These are phyloP conservation scores for Orcinus orca DNA, from an alignment of 2,113 vertebrate genomes.

Conservation along the genomic window DNA sequence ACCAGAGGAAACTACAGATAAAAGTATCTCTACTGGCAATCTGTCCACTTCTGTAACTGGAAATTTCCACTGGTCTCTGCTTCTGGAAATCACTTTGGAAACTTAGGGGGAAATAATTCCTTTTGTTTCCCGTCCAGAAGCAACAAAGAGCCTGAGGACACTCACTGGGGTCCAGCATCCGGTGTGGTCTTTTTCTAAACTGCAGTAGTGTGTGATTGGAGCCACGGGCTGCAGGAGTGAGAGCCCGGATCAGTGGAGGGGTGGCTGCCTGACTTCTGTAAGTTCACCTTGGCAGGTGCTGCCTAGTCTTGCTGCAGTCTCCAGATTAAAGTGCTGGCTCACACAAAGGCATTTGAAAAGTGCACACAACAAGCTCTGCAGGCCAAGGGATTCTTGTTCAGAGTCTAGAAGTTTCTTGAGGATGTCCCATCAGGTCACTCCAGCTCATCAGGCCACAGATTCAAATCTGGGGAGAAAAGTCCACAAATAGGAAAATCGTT, in stretches of 20 bases:
- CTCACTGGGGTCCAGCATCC: not conserved
- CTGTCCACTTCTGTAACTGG: not conserved
- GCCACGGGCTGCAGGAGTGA: not conserved
- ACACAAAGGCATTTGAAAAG: conserved; percentile 51
- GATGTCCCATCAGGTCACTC: conserved; percentile 12
- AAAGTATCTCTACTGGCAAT: conserved; percentile 8
- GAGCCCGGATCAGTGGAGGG: not conserved
- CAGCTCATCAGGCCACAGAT: conserved; percentile 25
- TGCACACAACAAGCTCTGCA: conserved; percentile 39
- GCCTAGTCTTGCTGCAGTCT: not conserved
- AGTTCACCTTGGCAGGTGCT: not conserved
- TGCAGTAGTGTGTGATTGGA: not conserved
- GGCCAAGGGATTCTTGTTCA: conserved; percentile 5
- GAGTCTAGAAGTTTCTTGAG: conserved; percentile 39
- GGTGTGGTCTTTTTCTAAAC: not conserved
- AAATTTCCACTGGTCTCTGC: not conserved
- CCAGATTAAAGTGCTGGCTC: conserved; percentile 55
- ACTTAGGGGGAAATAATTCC: not conserved
- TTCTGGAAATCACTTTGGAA: conserved; percentile 26
- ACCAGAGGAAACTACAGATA: conserved; percentile 4
- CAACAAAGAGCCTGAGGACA: not conserved
- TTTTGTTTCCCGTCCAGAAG: not conserved
- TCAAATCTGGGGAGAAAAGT: conserved; percentile 60
- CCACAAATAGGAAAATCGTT: conserved; percentile 18
- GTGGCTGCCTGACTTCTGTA: not conserved